phyloP scores from a whole-genome alignment of 2,113 vertebrate genomes.

The Lucifuga dentata region DNA sequence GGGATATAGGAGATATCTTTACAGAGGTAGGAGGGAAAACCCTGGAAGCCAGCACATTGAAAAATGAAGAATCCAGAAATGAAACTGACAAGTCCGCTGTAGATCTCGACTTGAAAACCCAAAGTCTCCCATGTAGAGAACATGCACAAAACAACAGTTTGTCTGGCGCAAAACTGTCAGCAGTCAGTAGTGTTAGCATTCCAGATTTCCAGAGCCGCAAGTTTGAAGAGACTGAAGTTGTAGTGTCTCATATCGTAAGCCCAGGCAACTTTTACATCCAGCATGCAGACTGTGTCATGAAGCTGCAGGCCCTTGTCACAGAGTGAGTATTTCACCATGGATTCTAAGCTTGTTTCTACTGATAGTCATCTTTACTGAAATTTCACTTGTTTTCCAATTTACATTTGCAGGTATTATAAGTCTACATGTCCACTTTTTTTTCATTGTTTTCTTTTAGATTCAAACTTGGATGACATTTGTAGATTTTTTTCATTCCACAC shows the following conservation, averaged over 20 bases:
- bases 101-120: background rate
- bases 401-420: conserved; percentile 48
- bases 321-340: conserved; percentile 64
- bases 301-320: conserved; percentile 61
- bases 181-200: conserved; percentile 35
- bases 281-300: conserved; percentile 45
- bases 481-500: conserved; percentile 36
- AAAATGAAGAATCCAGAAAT: conserved; percentile 8
- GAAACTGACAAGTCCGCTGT: background rate
- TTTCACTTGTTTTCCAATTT: conserved; percentile 30
- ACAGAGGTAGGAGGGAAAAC: conserved; percentile 20
- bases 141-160: background rate
- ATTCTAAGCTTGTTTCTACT: conserved; percentile 29
- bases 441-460: no score
- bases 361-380: conserved; percentile 43
- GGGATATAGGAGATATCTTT: conserved; percentile 78
- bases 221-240: conserved; percentile 79
- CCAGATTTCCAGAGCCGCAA: conserved; percentile 72
- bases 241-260: conserved; percentile 72
- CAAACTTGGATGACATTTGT: no score
- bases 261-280: conserved; percentile 81
- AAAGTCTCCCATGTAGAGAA: conserved; percentile 1
- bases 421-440: conserved; percentile 44
- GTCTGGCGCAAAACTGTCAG: background rate
- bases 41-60: background rate